Evolutionary conservation across 2,113 vertebrate genomes (phyloP).

Genomic region (Cheilinus undulatus): DNA sequence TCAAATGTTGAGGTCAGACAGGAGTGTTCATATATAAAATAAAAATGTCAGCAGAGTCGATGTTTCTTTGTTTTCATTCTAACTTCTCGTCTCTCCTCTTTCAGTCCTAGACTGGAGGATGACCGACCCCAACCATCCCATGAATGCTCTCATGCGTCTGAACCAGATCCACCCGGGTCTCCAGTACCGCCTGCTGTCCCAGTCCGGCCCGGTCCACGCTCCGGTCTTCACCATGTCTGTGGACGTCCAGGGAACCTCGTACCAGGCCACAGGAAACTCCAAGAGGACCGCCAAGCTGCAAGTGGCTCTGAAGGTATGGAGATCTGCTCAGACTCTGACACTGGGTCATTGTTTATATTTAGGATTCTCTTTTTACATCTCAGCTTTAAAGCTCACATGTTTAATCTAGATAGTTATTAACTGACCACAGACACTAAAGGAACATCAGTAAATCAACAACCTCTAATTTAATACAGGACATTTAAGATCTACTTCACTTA

Average conservation of each 20-base stretch:
- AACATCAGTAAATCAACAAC: no score
- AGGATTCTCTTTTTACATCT: no score
- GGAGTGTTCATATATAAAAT: no score
- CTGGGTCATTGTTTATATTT: no score
- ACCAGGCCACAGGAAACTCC: conserved; percentile 94
- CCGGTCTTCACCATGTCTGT: conserved; percentile 98
- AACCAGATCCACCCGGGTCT: conserved; percentile 97
- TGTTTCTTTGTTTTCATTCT: not conserved
- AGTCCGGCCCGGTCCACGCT: conserved; percentile 96
- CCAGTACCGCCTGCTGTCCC: conserved; percentile 95
- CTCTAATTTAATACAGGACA: no score
- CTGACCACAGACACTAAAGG: no score
- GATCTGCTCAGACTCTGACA: not conserved
- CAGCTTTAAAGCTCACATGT: no score
- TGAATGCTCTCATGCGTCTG: conserved; percentile 97
- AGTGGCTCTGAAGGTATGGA: conserved; percentile 93
- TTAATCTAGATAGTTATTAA: no score
- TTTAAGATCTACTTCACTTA: no score
- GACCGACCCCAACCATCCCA: conserved; percentile 91
- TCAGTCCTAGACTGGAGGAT: conserved; percentile 95
- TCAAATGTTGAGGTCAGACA: no score
- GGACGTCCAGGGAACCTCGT: conserved; percentile 92
- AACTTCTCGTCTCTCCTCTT: not conserved
- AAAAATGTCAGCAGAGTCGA: no score
- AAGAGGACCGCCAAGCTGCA: conserved; percentile 98